Evolutionary conservation across 2,888 invertebrate genomes (phyloP), one percentile per base, ranked within the genome.

Genomic region (Endomychus coccineus): DNA sequence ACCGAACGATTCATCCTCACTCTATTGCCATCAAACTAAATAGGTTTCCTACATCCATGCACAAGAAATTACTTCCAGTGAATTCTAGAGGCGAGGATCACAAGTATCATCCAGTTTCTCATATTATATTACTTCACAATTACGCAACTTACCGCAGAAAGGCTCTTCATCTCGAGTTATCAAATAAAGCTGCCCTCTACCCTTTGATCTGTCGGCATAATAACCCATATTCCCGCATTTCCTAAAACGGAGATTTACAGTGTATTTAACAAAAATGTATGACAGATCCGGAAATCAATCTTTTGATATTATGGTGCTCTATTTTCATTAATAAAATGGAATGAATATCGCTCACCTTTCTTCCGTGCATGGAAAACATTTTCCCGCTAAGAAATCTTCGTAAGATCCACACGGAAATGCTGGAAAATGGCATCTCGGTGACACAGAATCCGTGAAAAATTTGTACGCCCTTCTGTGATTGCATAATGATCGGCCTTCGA

Each of bases 381-480:
- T 73, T 9, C 87, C 87, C 27, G 73, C 78, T 30, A 91, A 65
- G 50, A 91, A 89, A 41, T 83, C 79, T 43, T 92, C 90, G 63
- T 88, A 90, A 43, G 79, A 73, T 15, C 80, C 75, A 57, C 95
- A 95, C 0, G 87, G 81, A 59, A 91, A 92, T 0, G 92, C 88
- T 0, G 88, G 90, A 62, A 94, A 95, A 55, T 85, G 83, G 59
- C 95, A 95, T 48, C 83, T 77, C 0, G 90, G 86, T 12, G 86
- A 88, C 16, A 95, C 86, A 1, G 91, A 91, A 63, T 95, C 92
- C 2, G 91, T 91, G 67, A 92, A 95, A 64, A 92, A 86, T 59
- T 90, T 88, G 68, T 92, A 91, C 0, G 94, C 92, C 22, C 94
- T 72, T 2, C 92, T 73, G 62, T 95, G 95, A 64, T 94, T 94